phyloP scores from a whole-genome alignment of 2,888 invertebrate species.

The Dorcus hopei region DNA sequence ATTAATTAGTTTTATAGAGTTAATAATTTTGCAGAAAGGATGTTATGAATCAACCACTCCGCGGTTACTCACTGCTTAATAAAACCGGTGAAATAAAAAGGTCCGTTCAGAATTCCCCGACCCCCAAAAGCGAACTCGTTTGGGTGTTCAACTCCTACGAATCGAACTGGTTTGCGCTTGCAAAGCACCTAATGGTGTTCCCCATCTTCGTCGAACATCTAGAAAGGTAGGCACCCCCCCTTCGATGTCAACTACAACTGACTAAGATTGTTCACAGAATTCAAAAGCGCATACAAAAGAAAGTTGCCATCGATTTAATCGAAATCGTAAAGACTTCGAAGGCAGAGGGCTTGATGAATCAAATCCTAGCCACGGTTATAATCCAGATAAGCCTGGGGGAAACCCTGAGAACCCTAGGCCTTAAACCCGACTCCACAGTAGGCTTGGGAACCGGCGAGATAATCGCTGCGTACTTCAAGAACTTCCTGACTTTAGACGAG shows the following conservation, averaged over 20 bases:
- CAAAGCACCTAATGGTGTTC: background rate
- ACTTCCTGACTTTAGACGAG: constrained; percentile 53
- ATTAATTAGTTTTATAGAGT: too few relatives aligned
- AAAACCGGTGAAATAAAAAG: constrained; percentile 3
- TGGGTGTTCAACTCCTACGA: constrained; percentile 3
- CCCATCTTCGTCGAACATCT: constrained; percentile 8
- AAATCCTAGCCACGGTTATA: constrained; percentile 43
- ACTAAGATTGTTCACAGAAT: background rate
- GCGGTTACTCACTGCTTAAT: background rate
- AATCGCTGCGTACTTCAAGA: constrained; percentile 5
- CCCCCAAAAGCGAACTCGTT: background rate
- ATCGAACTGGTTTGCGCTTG: constrained; percentile 3
- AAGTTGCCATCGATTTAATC: constrained; percentile 2
- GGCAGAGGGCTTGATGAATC: background rate
- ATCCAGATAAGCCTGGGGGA: constrained; percentile 52
- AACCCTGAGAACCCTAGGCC: constrained; percentile 49
- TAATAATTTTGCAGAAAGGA: background rate
- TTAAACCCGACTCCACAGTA: constrained; percentile 59
- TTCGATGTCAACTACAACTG: background rate
- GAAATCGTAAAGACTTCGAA: constrained; percentile 6
- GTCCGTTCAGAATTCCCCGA: background rate
- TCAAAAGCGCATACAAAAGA: constrained; percentile 2
- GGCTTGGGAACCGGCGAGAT: constrained; percentile 58
- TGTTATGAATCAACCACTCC: background rate
- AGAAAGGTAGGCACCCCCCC: background rate